phyloP scores from a whole-genome alignment of 2,888 invertebrate species.

The Timandra comae region DNA sequence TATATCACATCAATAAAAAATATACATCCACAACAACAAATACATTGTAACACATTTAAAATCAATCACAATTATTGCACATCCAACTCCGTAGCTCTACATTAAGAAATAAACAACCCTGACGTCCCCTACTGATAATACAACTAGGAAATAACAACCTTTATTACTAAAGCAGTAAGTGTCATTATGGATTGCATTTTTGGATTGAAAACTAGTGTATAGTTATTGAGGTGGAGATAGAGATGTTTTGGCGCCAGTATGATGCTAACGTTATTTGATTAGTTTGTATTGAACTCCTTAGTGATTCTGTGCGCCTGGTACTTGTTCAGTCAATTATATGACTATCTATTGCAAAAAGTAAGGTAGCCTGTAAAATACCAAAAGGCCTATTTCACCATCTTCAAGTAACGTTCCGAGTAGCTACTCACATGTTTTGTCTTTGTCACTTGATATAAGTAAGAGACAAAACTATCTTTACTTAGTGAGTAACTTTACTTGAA shows the following conservation, averaged over 20 bases:
- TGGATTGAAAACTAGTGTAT: slow-evolving; percentile 6
- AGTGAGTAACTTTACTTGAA: too few species aligned
- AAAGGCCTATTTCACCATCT: too few species aligned
- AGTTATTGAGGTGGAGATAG: slow-evolving; percentile 14
- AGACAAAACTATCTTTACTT: too few species aligned
- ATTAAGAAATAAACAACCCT: slow-evolving; percentile 31
- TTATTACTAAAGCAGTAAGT: slow-evolving; percentile 8
- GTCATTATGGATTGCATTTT: slow-evolving; percentile 1
- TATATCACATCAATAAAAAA: too few species aligned
- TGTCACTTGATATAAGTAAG: too few species aligned
- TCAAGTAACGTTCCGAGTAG: too few species aligned
- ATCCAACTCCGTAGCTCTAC: slow-evolving; percentile 14
- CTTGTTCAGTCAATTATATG: slow-evolving; percentile 5
- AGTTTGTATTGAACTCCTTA: slow-evolving; percentile 11
- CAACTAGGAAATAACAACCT: slow-evolving; percentile 16
- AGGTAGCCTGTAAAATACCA: too few species aligned
- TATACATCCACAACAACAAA: too few species aligned
- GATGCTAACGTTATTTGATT: slow-evolving; percentile 21
- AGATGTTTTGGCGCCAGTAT: slow-evolving; percentile 19
- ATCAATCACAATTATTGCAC: too few species aligned
- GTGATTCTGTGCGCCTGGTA: slow-evolving; percentile 22
- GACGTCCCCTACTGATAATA: slow-evolving; percentile 23
- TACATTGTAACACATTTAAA: too few species aligned
- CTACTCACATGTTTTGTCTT: too few species aligned
- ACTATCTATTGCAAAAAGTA: too few species aligned